phyloP scores from a whole-genome alignment of 2,797 vertebrate species.

The Pseudopleuronectes americanus region DNA sequence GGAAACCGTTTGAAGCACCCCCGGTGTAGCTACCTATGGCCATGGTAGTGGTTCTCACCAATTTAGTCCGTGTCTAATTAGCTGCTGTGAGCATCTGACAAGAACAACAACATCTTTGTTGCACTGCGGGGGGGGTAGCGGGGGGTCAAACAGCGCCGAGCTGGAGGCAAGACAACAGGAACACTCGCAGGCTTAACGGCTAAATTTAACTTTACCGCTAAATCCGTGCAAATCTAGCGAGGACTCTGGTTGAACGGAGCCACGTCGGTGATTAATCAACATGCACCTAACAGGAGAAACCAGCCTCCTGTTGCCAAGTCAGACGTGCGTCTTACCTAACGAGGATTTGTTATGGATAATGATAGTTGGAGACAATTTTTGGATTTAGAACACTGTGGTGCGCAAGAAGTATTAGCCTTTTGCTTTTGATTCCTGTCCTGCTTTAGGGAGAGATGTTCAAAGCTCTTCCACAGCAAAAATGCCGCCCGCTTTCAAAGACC shows the following conservation, averaged over 20 bases:
- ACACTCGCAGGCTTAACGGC: slow-evolving; percentile 33
- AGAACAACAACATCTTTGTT: slow-evolving; percentile 89
- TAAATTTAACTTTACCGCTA: slow-evolving; percentile 39
- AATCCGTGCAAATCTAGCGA: slow-evolving; percentile 22
- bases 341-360: slow-evolving; percentile 81
- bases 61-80: slow-evolving; percentile 85
- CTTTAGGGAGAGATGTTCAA: slow-evolving; percentile 96
- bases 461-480: slow-evolving; percentile 90
- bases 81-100: slow-evolving; percentile 88
- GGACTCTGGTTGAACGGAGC: background rate
- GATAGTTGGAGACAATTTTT: slow-evolving; percentile 88
- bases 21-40: slow-evolving; percentile 49
- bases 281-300: slow-evolving; percentile 3
- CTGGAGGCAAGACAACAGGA: slow-evolving; percentile 48
- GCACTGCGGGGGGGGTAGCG: slow-evolving; percentile 84
- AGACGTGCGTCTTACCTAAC: slow-evolving; percentile 49
- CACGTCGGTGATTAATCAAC: slow-evolving; percentile 29
- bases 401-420: slow-evolving; percentile 93
- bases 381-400: slow-evolving; percentile 84
- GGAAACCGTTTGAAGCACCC: slow-evolving; percentile 37
- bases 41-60: slow-evolving; percentile 50
- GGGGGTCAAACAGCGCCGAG: slow-evolving; percentile 67
- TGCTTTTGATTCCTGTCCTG: slow-evolving; percentile 94
- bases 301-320: slow-evolving; percentile 40
- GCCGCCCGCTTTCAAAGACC: slow-evolving; percentile 93